Base-by-base conservation (phyloP, 2,888 invertebrate genomes). In the Margaritifera margaritifera region DNA sequence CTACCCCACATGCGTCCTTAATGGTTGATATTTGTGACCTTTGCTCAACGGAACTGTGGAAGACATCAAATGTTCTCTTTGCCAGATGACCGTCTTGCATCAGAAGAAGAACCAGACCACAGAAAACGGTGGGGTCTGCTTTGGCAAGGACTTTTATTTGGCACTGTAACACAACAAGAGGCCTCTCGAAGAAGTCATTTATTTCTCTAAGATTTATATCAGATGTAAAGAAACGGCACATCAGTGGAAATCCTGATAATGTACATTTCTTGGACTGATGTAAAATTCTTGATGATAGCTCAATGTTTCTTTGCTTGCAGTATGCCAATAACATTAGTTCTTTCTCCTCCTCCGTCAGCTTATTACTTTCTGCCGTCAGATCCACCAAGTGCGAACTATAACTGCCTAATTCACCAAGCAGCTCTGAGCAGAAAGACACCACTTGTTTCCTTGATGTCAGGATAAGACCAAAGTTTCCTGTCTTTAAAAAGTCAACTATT, bases 381-480 rank as follows among this genome's bases (percentile, higher is more conserved):
- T 75, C 75, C 22, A 72, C 6, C 22, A 68, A 24, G 56, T 69
- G 52, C 2, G 60, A 24, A 20, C 15, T 25, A 42, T 63, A 66
- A n/a, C 25, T n/a, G 6, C 42, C 24, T 42, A 61, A 67, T n/a
- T 57, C 27, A 20, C 56, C 15, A 42, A 66, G 25, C 4, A 67
- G 42, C 8, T 51, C 24, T 6, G 60, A 54, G n/a, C 54, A 58
- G 50, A 61, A 27, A 22, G 54, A 64, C 18, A 64, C 63, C 11
- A 72, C 72, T 19, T 69, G 70, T 62, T 69, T 72, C 52, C 75
- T 62, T 31, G 75, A 62, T n/a, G 75, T 63, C 8, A 75, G 22
- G 11, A 75, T 60, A 50, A 75, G 63, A 18, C 64, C 60, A 55
- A 69, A 70, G 42, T 75, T 75, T 24, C 63, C 63, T 1, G 27